Evolutionary conservation across 2,113 vertebrate species (phyloP), one percentile per base, ranked within the genome.

Genomic region (Rhinogobius similis): DNA sequence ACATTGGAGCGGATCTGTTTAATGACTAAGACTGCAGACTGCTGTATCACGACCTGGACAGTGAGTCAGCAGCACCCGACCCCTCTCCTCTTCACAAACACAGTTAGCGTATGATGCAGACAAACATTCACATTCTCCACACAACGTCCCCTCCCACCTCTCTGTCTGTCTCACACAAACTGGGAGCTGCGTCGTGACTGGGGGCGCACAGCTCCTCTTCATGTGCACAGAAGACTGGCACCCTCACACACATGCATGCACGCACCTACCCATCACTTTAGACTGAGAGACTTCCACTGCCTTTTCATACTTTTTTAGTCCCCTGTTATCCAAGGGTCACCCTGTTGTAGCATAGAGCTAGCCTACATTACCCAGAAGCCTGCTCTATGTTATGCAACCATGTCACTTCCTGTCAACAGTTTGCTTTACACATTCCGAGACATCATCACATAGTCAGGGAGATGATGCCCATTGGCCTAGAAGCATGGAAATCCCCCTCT

Each of bases 61-160:
- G 85, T 90, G 90, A 91, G 84, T 90, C 87, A 89, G 86, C 87
- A 89, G 86, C 88, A 85, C 75, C 80, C 39, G 77, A 86, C 84
- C 82, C 63, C 62, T 65, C 73, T 68, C 41, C 24, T 32, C 72
- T 55, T 59, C 67, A 70, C 61, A 78, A 78, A 77, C 77, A 82
- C 36, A 82, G 76, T 81, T 81, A 86, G 76, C 79, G 84, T 86
- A 84, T 73, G 69, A 89, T 79, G 83, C 84, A 87, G 86, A 89
- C 88, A 83, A 79, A 88, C 81, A 83, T 86, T 88, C 82, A 83
- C 86, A 88, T 88, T 91, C 84, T 75, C 77, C 70, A 83, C 85
- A 89, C 84, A 85, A 79, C 85, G 73, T 85, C 67, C 68, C 70
- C 65, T 52, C 75, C 64, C 43, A 79, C 61, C 70, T 76, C 65